These are phyloP conservation scores for Lophotriccus pileatus DNA, from an alignment of 2,797 vertebrate species.

Conservation along the genomic window DNA sequence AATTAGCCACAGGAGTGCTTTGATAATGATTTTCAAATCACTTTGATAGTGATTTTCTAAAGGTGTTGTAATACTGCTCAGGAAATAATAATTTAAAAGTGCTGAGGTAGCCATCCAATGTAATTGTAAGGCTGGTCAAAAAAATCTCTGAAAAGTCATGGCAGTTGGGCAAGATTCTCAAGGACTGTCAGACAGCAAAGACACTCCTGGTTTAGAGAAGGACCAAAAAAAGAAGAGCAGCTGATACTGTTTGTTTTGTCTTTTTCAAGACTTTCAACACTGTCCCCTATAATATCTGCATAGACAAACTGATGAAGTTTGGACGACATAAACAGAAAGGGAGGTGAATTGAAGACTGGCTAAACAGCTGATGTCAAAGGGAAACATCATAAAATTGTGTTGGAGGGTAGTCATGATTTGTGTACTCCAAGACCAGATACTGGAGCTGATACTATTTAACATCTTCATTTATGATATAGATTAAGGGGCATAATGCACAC, in stretches of 20 bases:
- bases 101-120: background rate
- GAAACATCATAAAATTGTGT: background rate
- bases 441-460: background rate
- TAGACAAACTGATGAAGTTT: background rate
- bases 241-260: background rate
- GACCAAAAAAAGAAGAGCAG: background rate
- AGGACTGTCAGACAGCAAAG: background rate
- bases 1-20: background rate
- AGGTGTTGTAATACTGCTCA: background rate
- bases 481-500: background rate
- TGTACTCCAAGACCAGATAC: background rate
- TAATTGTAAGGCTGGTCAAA: background rate
- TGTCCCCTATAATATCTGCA: background rate
- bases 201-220: background rate
- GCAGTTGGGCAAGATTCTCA: background rate
- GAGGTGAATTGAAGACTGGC: background rate
- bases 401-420: background rate
- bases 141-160: background rate
- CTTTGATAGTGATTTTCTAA: too few relatives aligned
- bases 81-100: background rate
- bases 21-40: too few relatives aligned
- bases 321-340: background rate
- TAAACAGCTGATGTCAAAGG: background rate
- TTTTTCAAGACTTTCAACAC: background rate
- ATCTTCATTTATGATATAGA: background rate